phyloP scores from a whole-genome alignment of 2,888 invertebrate species.

The Corbicula japonica region DNA sequence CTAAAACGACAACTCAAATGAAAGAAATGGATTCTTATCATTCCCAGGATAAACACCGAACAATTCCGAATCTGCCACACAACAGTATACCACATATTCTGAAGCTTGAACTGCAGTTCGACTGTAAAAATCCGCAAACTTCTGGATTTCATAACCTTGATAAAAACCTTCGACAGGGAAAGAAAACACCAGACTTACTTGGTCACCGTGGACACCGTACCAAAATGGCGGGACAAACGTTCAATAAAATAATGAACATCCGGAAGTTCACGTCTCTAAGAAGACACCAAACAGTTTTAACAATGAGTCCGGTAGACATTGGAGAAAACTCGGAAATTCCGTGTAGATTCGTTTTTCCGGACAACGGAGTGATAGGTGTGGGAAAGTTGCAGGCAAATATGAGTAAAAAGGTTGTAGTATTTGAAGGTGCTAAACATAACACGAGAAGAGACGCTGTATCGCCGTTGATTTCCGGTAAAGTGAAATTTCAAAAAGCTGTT shows the following conservation, averaged over 20 bases:
- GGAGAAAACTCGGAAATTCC: conserved; percentile 1
- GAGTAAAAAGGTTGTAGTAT: not conserved
- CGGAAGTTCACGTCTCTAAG: not conserved
- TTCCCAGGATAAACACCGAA: too few species aligned
- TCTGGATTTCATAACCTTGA: too few species aligned
- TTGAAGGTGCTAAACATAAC: not conserved
- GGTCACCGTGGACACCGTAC: too few species aligned
- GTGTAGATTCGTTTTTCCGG: not conserved
- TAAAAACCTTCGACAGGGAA: too few species aligned
- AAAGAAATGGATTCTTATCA: too few species aligned
- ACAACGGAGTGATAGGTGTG: not conserved
- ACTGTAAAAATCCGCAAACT: conserved; percentile 10
- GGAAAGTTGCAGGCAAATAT: not conserved
- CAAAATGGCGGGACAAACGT: too few species aligned
- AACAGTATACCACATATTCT: too few species aligned
- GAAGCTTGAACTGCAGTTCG: conserved; percentile 28
- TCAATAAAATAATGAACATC: conserved; percentile 9
- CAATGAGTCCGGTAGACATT: conserved; percentile 21
- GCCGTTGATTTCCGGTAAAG: not conserved
- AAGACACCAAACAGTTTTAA: conserved; percentile 13
- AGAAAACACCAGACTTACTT: too few species aligned
- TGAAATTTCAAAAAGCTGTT: not conserved
- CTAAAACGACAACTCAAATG: too few species aligned
- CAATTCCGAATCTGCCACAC: too few species aligned
- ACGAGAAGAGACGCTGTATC: not conserved